These are phyloP conservation scores for Choloepus hoffmanni DNA, from an alignment of 2,113 vertebrate genomes.

Conservation along the genomic window DNA sequence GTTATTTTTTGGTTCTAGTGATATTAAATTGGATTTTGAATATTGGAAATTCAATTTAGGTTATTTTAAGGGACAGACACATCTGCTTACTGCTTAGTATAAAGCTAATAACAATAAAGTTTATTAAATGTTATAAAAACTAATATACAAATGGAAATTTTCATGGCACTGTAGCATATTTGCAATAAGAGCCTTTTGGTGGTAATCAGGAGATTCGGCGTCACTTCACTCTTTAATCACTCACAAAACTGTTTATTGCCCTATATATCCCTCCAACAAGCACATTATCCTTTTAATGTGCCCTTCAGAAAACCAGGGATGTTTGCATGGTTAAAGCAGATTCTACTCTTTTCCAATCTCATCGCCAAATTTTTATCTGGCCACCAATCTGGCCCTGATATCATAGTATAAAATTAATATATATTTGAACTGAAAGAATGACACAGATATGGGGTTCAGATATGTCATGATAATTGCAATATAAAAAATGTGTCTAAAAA, in stretches of 20 bases:
- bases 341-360: neutral
- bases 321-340: neutral
- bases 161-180: constrained; percentile 34
- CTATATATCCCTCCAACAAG: constrained; percentile 71
- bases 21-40: constrained; percentile 66
- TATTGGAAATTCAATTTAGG: constrained; percentile 58
- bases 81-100: constrained; percentile 59
- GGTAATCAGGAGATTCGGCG: constrained; percentile 61
- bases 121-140: constrained; percentile 69
- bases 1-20: constrained; percentile 62
- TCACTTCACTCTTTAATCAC: constrained; percentile 70
- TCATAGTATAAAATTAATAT: neutral
- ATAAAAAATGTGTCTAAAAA: constrained; percentile 24
- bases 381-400: neutral
- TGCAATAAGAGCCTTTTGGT: constrained; percentile 55
- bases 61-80: neutral
- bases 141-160: constrained; percentile 70
- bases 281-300: constrained; percentile 63
- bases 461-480: neutral
- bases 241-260: constrained; percentile 71
- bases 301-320: constrained; percentile 38
- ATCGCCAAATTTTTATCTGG: constrained; percentile 28
- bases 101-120: constrained; percentile 68
- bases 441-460: neutral
- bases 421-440: constrained; percentile 16